Evolutionary conservation across 2,888 invertebrate species (phyloP).

Genomic region (Acleris laterana): DNA sequence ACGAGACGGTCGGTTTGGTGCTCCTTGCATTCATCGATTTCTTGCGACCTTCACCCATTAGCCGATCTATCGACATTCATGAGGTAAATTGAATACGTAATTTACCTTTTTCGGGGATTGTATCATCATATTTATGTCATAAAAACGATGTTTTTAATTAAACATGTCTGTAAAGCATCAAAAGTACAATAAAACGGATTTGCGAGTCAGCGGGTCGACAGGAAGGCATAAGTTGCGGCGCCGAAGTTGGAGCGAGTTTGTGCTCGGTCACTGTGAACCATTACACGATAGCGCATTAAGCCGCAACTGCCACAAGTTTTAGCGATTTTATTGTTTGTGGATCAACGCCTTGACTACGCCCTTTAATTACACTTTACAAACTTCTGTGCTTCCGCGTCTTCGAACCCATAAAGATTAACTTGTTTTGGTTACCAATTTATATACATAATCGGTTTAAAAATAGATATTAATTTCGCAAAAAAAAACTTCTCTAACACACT

Average conservation of each 20-base stretch:
- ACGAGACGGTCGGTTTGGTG: too few species aligned
- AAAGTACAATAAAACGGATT: slow-evolving; percentile 45
- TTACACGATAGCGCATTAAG: slow-evolving; percentile 66
- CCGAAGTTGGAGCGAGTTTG: slow-evolving; percentile 63
- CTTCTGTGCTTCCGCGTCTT: slow-evolving; percentile 47
- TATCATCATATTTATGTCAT: too few species aligned
- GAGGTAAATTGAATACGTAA: too few species aligned
- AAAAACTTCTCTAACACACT: not conserved
- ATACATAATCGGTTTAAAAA: slow-evolving; percentile 9
- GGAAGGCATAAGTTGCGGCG: slow-evolving; percentile 59
- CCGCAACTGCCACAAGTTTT: slow-evolving; percentile 60
- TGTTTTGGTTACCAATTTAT: slow-evolving; percentile 12
- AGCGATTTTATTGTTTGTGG: slow-evolving; percentile 66
- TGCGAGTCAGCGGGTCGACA: slow-evolving; percentile 54
- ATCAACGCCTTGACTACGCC: slow-evolving; percentile 53
- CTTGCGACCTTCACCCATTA: too few species aligned
- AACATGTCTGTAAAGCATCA: slow-evolving; percentile 17
- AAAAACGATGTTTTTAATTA: slow-evolving; percentile 12
- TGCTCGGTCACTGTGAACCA: slow-evolving; percentile 73
- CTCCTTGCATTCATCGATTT: too few species aligned
- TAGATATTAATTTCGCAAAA: slow-evolving; percentile 4
- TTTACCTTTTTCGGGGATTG: too few species aligned
- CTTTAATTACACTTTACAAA: slow-evolving; percentile 60
- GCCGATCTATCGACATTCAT: too few species aligned
- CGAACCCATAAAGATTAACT: slow-evolving; percentile 41